Conservation (phyloP, 2,113 vertebrate species). For the Tricholaema leucomelas region DNA sequence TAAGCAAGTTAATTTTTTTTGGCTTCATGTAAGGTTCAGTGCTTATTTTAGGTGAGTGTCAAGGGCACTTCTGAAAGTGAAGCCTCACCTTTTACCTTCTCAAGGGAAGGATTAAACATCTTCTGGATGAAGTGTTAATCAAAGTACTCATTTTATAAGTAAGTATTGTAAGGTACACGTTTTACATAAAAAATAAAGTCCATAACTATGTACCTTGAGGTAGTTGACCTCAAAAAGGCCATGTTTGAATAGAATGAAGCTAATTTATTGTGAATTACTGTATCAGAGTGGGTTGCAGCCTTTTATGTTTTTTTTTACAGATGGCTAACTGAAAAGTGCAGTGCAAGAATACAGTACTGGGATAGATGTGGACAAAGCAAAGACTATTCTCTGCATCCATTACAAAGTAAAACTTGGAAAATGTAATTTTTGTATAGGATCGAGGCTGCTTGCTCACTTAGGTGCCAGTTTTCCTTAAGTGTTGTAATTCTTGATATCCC, state of each 20-base stretch:
- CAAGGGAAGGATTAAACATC: slow-evolving; percentile 7
- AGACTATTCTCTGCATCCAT: neutral
- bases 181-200: neutral
- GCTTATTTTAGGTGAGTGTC: slow-evolving; percentile 28
- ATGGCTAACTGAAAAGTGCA: neutral
- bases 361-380: neutral
- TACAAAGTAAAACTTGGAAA: neutral
- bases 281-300: neutral
- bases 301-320: neutral
- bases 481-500: slow-evolving; percentile 42
- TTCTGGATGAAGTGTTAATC: slow-evolving; percentile 15
- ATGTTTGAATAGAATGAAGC: neutral
- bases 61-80: slow-evolving; percentile 31
- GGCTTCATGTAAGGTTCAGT: slow-evolving; percentile 20
- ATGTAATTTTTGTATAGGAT: slow-evolving; percentile 19
- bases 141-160: slow-evolving; percentile 7
- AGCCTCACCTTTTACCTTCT: slow-evolving; percentile 15
- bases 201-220: neutral
- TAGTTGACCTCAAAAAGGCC: slow-evolving; percentile 20
- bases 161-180: neutral
- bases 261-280: neutral
- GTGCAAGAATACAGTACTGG: neutral
- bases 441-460: slow-evolving; percentile 33
- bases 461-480: slow-evolving; percentile 41
- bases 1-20: slow-evolving; percentile 17